Conservation (phyloP, 2,113 vertebrate species). For the Pithys albifrons region DNA sequence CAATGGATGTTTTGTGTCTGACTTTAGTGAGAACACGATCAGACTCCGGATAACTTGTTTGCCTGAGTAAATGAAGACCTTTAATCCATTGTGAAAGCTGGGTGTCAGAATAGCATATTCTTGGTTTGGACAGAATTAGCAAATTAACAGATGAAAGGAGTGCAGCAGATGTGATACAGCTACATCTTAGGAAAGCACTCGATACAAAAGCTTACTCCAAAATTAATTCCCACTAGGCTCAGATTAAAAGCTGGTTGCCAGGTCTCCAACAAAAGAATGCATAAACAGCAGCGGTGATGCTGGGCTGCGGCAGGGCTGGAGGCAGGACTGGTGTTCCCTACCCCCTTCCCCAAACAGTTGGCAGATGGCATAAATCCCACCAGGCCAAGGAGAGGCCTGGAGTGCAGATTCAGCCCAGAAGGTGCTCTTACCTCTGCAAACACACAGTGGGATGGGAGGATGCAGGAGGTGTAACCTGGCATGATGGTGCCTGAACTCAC, state of each 20-base stretch:
- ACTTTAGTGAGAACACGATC: not conserved
- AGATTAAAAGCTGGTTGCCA: constrained; percentile 35
- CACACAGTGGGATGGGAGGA: not conserved
- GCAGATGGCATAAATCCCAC: not conserved
- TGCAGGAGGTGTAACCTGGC: not conserved
- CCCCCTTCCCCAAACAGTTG: not conserved
- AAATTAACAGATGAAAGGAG: constrained; percentile 30
- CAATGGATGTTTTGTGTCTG: not conserved
- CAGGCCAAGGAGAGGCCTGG: not conserved
- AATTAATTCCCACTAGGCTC: constrained; percentile 11
- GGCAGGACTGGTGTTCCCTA: not conserved
- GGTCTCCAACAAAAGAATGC: constrained; percentile 17
- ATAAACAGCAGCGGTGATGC: not conserved
- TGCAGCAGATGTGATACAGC: not conserved
- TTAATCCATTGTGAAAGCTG: not conserved
- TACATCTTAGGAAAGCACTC: not conserved
- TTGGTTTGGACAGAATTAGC: constrained; percentile 34
- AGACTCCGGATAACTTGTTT: not conserved
- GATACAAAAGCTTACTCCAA: not conserved
- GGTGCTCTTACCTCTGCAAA: not conserved
- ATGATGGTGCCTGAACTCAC: not conserved
- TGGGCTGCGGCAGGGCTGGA: not conserved
- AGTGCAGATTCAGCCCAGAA: not conserved
- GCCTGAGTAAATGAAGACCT: not conserved
- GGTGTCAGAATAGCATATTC: not conserved